These are phyloP conservation scores for Ia io DNA, from an alignment of 2,113 vertebrate genomes.

Conservation along the genomic window DNA sequence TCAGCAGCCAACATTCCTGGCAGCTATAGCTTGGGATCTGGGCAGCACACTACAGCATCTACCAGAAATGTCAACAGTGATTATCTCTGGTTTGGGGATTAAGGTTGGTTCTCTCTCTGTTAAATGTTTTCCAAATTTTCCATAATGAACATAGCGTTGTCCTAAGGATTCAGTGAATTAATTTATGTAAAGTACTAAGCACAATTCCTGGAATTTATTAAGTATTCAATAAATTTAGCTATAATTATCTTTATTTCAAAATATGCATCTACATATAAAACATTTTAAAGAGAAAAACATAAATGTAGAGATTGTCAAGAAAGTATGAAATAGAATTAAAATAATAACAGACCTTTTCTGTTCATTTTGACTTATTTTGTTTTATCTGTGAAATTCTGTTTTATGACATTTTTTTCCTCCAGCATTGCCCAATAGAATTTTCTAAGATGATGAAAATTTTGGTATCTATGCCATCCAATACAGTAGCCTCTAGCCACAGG, in stretches of 20 bases:
- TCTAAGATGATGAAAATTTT: background rate
- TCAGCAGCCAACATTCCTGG: background rate
- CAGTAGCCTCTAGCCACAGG: background rate
- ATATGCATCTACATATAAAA: background rate
- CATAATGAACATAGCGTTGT: background rate
- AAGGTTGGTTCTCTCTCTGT: background rate
- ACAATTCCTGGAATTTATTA: background rate
- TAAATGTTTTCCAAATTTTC: background rate
- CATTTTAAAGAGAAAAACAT: background rate
- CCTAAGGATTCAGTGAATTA: constrained; percentile 23
- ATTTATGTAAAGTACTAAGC: background rate
- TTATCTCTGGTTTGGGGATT: background rate
- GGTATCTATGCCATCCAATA: background rate
- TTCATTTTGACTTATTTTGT: background rate
- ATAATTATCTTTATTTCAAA: background rate
- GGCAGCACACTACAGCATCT: background rate
- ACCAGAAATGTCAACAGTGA: constrained; percentile 34
- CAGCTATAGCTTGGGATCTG: background rate
- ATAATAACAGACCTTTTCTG: background rate
- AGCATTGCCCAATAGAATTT: background rate
- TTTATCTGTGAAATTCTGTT: background rate
- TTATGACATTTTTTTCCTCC: background rate
- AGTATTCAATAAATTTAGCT: background rate
- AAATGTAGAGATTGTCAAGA: background rate
- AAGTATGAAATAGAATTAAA: constrained; percentile 15